Conservation (phyloP, 30 jellyfish, hydroid and myxozoan species). For the Cassiopea andromeda region DNA sequence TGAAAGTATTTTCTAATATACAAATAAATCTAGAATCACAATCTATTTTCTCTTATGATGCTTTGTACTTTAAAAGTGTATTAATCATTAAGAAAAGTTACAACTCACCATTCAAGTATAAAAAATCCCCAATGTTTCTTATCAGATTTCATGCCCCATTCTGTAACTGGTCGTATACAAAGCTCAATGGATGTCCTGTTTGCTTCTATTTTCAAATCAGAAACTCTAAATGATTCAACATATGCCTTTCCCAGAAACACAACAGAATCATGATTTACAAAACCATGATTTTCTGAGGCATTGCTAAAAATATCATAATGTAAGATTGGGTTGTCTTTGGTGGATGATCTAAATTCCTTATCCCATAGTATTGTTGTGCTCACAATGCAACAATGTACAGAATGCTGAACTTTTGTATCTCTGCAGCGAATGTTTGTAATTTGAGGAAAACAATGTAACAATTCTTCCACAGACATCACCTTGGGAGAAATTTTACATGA, state of each 20-base stretch:
- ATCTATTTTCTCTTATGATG: no score
- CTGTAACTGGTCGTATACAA: constrained; percentile 26
- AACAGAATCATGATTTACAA: constrained; percentile 8
- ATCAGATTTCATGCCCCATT: constrained; percentile 17
- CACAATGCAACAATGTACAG: background rate
- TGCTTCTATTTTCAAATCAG: constrained; percentile 1
- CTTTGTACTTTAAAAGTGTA: no score
- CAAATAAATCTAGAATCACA: no score
- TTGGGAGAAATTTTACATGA: background rate
- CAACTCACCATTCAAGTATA: constrained; percentile 6
- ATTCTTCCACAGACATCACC: constrained; percentile 25
- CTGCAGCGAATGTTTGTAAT: constrained; percentile 46
- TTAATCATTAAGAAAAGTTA: no score
- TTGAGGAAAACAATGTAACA: constrained; percentile 26
- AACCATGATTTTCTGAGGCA: background rate
- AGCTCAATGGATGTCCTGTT: background rate
- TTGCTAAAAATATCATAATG: constrained; percentile 29
- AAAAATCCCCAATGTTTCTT: constrained; percentile 33
- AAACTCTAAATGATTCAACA: constrained; percentile 39
- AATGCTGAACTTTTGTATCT: constrained; percentile 18
- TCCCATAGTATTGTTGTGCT: constrained; percentile 58
- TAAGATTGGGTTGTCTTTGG: background rate
- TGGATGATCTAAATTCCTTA: background rate
- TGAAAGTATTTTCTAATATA: no score
- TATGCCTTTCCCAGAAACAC: constrained; percentile 43